Conservation (phyloP, 53 echinoderm and acorn worm species). For the Actinopyga echinites region DNA sequence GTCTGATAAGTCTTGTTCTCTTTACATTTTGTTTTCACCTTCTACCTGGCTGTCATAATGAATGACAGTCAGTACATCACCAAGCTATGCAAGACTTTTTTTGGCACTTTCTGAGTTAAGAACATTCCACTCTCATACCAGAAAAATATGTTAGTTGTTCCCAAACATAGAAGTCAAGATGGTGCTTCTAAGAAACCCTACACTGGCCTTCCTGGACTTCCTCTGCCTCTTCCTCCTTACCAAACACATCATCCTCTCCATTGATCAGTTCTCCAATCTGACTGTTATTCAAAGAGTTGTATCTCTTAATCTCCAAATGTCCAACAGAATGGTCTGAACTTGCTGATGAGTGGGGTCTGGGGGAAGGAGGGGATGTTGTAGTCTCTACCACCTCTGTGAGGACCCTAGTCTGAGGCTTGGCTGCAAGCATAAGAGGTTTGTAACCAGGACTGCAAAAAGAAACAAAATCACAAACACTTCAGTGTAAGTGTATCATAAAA, state of each 20-base stretch:
- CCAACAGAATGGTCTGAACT: slow-evolving; percentile 82
- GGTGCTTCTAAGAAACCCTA: neutral
- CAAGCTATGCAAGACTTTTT: no score
- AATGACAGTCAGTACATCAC: no score
- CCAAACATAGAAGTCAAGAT: no score
- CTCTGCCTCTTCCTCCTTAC: slow-evolving; percentile 64
- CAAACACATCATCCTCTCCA: slow-evolving; percentile 81
- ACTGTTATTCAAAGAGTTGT: slow-evolving; percentile 64
- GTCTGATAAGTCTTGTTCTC: no score
- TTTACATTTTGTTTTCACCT: no score
- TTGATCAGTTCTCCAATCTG: slow-evolving; percentile 71
- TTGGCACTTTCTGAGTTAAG: no score
- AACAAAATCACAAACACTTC: no score
- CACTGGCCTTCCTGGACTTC: slow-evolving; percentile 24
- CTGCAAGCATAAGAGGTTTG: slow-evolving; percentile 81
- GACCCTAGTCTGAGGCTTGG: slow-evolving; percentile 79
- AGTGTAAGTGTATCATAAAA: no score
- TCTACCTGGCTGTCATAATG: no score
- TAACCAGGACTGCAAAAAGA: slow-evolving; percentile 69
- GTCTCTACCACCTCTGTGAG: slow-evolving; percentile 75
- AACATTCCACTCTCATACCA: no score
- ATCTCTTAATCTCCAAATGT: slow-evolving; percentile 67
- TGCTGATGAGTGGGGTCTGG: slow-evolving; percentile 62
- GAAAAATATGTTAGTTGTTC: no score
- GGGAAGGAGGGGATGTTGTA: slow-evolving; percentile 69